Conservation (phyloP, 2,888 invertebrate genomes). For the Idaea dimidiata region DNA sequence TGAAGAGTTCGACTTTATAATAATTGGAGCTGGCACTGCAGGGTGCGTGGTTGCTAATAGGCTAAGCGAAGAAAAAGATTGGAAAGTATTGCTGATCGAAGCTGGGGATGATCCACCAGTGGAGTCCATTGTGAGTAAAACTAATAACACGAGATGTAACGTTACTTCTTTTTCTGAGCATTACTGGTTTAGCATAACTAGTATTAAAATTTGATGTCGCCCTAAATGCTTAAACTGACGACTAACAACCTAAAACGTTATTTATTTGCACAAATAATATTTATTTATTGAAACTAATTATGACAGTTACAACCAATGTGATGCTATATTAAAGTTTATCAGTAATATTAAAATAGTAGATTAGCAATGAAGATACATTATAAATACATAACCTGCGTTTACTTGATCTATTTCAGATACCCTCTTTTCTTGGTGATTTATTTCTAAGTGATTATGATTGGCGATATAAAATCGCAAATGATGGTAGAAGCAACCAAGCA, state of each 20-base stretch:
- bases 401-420: background rate
- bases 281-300: too few relatives aligned
- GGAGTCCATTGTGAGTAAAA: constrained; percentile 81
- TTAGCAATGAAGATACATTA: background rate
- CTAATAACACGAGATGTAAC: constrained; percentile 84
- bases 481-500: background rate
- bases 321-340: too few relatives aligned
- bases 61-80: constrained; percentile 84
- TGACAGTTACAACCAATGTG: too few relatives aligned
- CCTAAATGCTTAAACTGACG: too few relatives aligned
- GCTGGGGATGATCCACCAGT: constrained; percentile 78
- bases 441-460: constrained; percentile 69
- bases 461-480: constrained; percentile 57
- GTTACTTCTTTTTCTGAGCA: too few relatives aligned
- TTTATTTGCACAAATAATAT: too few relatives aligned
- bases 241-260: too few relatives aligned
- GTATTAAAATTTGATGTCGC: constrained; percentile 84
- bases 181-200: constrained; percentile 51
- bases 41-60: constrained; percentile 91
- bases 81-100: constrained; percentile 87
- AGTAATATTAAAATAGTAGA: constrained; percentile 53
- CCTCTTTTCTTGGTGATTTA: background rate
- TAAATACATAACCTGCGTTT: too few relatives aligned
- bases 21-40: constrained; percentile 78
- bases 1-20: constrained; percentile 71